phyloP scores from a whole-genome alignment of 2,888 invertebrate species.

The Artemia sp. region DNA sequence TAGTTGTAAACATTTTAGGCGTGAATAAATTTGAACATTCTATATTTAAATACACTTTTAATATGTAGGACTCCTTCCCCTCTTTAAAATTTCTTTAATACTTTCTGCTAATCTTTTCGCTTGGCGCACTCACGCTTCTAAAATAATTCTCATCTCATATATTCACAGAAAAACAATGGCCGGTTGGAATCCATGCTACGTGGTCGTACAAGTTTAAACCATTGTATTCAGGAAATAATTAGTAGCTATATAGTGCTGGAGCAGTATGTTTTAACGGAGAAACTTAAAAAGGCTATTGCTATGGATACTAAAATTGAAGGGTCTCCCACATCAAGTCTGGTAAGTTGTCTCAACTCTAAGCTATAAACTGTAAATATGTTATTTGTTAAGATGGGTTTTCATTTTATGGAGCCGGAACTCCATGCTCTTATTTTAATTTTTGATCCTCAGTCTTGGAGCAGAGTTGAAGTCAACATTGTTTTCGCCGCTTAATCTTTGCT shows the following conservation, averaged over 20 bases:
- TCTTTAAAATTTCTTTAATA: no score
- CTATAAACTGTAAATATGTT: no score
- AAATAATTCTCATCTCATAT: no score
- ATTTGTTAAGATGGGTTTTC: no score
- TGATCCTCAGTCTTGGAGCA: no score
- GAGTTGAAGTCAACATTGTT: no score
- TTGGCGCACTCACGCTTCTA: no score
- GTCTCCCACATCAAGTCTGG: conserved; percentile 59
- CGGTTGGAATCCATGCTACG: conserved; percentile 48
- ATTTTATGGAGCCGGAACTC: no score
- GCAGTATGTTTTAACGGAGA: conserved; percentile 86
- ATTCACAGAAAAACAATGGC: conserved; percentile 29
- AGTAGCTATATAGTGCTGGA: conserved; percentile 79
- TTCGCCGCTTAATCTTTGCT: no score
- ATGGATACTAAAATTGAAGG: conserved; percentile 57
- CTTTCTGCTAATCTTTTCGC: no score
- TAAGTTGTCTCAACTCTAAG: not conserved
- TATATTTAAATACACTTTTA: not conserved
- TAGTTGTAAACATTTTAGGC: not conserved
- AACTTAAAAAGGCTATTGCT: conserved; percentile 71
- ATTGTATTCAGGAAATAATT: conserved; percentile 61
- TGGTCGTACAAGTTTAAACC: conserved; percentile 49
- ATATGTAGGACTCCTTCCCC: not conserved
- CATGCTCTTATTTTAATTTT: no score
- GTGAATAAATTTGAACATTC: not conserved